A percentile compares a stretch with the other conserved stretches of the same genome.
Conservation (phyloP, 2,797 vertebrate genomes). For the Poeciliopsis infans region DNA sequence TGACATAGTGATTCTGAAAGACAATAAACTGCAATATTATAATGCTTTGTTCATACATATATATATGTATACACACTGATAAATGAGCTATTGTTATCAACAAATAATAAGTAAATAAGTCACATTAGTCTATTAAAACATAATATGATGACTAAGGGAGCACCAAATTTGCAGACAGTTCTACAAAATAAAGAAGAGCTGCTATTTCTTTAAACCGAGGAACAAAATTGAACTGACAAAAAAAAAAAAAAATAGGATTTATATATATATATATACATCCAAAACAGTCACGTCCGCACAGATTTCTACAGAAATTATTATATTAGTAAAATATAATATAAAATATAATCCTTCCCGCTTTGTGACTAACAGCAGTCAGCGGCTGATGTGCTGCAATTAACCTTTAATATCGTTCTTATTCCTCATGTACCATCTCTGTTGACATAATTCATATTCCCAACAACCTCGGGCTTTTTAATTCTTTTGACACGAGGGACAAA, state of each 20-base stretch:
- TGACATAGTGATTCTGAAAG: too few species aligned
- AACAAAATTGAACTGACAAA: background rate
- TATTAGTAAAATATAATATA: conserved; percentile 34
- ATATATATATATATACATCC: background rate
- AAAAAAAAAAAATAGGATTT: too few species aligned
- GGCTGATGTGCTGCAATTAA: conserved; percentile 1
- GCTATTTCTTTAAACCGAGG: background rate
- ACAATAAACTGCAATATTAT: background rate
- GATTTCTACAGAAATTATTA: conserved; percentile 20
- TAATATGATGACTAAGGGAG: background rate
- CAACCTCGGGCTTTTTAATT: conserved; percentile 8
- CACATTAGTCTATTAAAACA: background rate
- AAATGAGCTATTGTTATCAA: background rate
- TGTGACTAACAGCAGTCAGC: background rate
- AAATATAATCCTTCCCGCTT: conserved; percentile 13
- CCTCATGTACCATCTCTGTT: conserved; percentile 1
- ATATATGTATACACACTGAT: background rate
- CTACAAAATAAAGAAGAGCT: background rate
- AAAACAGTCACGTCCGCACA: background rate
- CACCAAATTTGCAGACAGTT: background rate
- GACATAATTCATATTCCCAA: conserved; percentile 8
- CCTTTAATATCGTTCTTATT: conserved; percentile 28
- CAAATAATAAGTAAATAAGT: background rate
- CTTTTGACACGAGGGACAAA: conserved; percentile 13
- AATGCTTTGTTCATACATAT: background rate